Conservation (phyloP, 2,888 invertebrate genomes). For the Ophioninae sp. region DNA sequence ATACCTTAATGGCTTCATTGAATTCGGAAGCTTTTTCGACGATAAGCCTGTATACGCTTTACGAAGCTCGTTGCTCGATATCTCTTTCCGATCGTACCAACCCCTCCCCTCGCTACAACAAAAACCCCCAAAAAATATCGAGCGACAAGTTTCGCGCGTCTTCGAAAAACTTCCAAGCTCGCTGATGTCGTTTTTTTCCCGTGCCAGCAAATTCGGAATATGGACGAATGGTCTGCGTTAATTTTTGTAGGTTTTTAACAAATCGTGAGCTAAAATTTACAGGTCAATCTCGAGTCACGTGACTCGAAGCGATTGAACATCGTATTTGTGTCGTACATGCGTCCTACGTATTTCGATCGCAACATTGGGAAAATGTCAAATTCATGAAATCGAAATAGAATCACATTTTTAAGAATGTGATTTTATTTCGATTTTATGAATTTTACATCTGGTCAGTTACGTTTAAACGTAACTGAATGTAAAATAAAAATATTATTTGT, state of each 20-base stretch:
- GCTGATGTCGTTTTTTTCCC: not conserved
- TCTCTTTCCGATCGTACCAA: not conserved
- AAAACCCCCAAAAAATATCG: not conserved
- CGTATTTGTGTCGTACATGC: not conserved
- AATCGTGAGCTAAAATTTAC: not conserved
- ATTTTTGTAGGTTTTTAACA: no score
- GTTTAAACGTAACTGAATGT: no score
- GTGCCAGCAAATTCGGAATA: not conserved
- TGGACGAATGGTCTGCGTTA: no score
- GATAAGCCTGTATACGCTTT: not conserved
- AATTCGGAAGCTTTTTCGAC: constrained; percentile 16
- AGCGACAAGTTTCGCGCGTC: constrained; percentile 2
- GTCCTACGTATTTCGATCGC: no score
- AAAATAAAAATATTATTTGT: no score
- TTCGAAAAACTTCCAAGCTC: not conserved
- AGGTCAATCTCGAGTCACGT: not conserved
- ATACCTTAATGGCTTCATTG: constrained; percentile 16
- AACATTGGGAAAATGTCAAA: no score
- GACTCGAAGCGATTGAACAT: not conserved
- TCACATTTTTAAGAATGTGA: no score
- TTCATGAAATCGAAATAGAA: no score
- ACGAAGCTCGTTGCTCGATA: constrained; percentile 11
- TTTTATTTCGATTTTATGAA: no score
- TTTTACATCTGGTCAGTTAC: no score
- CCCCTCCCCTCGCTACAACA: not conserved